Base-by-base conservation (phyloP, 2,113 vertebrate genomes). In the Aspiorhynchus laticeps region DNA sequence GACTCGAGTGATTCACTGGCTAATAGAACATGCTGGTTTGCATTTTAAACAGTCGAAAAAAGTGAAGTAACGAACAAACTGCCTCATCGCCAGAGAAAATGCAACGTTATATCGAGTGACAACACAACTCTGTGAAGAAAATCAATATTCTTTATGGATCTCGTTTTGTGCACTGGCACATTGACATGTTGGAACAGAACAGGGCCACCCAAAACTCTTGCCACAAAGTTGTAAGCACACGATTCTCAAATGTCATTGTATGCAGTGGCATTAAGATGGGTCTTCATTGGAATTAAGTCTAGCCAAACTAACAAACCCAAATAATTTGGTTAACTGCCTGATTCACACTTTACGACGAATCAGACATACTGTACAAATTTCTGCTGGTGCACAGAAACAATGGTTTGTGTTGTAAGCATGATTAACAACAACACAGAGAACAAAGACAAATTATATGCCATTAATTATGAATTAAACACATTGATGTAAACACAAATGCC, bases 331-430 rank as follows among this genome's bases (percentile, higher is more conserved):
- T 24, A 36, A 9, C 77, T 61, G 17, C 24, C 11, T 46, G 73
- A 38, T 61, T 61, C 53, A 38, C 78, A 15, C 21, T 38, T 80
- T 61, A 80, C 36, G 53, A 38, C 15, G 78, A 14, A 41, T 80
- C 21, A 80, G 53, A 56, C 28, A 79, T 33, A 28, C 19, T 38
- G 53, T 75, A 75, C 19, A 80, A 9, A 80, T 80, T 33, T 61
- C 53, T 61, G 21, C 11, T 24, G 21, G 21, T 11, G 17, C 33
- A 59, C 11, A 80, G 17, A 53, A n/a, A 80, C 24, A 61, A 56
- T 56, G 51, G 76, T 53, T 31, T 78, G 53, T n/a, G 56, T n/a
- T 61, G 56, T 61, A 61, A 61, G 33, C 33, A 14, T 80, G 24
- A 80, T 61, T 80, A 61, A 11, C 53, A 80, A 26, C 53, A 61